Evolutionary conservation across 2,888 invertebrate genomes (phyloP).

Genomic region (Agonopterix arenella): DNA sequence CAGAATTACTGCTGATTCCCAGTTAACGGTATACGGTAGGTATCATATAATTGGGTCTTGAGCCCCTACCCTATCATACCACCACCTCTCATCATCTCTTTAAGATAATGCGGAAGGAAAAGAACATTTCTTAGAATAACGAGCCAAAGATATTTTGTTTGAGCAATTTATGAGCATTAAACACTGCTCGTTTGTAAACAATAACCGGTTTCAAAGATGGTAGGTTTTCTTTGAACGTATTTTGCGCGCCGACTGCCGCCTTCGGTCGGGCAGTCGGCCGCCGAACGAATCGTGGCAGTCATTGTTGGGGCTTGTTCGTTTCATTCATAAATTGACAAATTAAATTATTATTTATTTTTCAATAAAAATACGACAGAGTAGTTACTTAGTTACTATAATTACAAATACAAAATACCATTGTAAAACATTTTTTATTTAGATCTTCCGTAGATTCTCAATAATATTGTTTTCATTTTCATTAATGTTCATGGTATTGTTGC

Average conservation of each 20-base stretch:
- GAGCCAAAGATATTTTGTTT: constrained; percentile 41
- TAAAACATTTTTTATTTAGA: no score
- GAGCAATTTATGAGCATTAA: constrained; percentile 55
- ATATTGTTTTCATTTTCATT: no score
- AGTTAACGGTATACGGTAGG: no score
- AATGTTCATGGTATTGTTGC: no score
- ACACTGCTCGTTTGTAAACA: constrained; percentile 58
- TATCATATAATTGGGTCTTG: no score
- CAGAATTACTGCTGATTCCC: no score
- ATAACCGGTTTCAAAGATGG: constrained; percentile 59
- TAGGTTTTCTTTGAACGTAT: constrained; percentile 54
- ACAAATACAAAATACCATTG: no score
- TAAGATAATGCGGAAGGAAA: constrained; percentile 29
- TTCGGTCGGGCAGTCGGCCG: constrained; percentile 25
- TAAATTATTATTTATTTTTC: not conserved
- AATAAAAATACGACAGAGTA: no score
- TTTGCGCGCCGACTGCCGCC: constrained; percentile 38
- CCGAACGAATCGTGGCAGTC: constrained; percentile 43
- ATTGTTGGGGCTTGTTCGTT: constrained; percentile 18
- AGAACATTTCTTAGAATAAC: constrained; percentile 37
- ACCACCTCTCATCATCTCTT: no score
- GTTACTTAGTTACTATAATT: no score
- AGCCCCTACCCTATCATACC: no score
- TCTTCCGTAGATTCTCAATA: no score
- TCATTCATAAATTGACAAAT: not conserved